Conservation (phyloP, 92 coral and sea anemone species). For the Parazoanthus atlanticus region DNA sequence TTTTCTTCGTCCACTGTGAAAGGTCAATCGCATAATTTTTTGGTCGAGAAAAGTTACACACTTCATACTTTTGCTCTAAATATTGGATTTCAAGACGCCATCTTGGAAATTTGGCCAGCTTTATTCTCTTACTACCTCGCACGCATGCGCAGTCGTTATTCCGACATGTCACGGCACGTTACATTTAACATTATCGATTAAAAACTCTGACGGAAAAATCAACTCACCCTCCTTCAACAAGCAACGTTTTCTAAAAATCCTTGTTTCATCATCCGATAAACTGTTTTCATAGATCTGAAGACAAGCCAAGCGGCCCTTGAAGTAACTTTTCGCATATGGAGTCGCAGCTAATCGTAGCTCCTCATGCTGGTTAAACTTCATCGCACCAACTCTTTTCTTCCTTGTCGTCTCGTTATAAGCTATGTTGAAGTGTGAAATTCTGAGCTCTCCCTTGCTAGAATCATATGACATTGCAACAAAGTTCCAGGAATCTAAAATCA, state of each 20-base stretch:
- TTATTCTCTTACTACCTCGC: too few relatives aligned
- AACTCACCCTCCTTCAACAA: neutral
- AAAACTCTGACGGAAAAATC: too few relatives aligned
- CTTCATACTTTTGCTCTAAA: too few relatives aligned
- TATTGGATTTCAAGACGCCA: too few relatives aligned
- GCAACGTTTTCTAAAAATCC: neutral
- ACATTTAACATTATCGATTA: too few relatives aligned
- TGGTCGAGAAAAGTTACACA: too few relatives aligned
- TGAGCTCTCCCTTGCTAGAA: neutral
- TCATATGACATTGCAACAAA: slow-evolving; percentile 22
- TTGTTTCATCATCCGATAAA: neutral
- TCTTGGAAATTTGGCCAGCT: too few relatives aligned
- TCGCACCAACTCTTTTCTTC: neutral
- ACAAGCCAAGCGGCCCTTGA: slow-evolving; percentile 33
- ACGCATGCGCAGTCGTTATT: too few relatives aligned
- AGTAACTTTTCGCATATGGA: neutral
- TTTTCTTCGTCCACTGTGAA: too few relatives aligned
- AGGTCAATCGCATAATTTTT: too few relatives aligned
- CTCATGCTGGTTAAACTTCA: neutral
- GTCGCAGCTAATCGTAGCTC: slow-evolving; percentile 25
- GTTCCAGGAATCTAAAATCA: slow-evolving; percentile 9
- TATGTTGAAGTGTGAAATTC: neutral
- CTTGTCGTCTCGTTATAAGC: neutral
- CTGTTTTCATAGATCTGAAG: slow-evolving; percentile 26
- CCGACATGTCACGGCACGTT: too few relatives aligned